Evolutionary conservation across 2,888 invertebrate genomes (phyloP).

Genomic region (Tachina fera): DNA sequence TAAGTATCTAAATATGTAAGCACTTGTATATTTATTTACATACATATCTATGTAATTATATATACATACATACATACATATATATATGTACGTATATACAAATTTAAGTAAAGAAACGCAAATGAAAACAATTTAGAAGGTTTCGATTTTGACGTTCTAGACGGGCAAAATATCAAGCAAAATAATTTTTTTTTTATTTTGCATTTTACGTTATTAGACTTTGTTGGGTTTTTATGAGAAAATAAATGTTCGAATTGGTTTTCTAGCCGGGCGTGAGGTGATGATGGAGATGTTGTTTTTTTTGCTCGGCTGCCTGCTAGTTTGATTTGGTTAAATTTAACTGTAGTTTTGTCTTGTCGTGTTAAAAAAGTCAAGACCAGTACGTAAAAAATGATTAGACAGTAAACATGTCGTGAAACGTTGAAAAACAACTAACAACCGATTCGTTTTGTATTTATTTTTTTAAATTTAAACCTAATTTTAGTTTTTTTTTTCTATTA

Average conservation of each 20-base stretch:
- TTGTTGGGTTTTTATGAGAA: slow-evolving; percentile 54
- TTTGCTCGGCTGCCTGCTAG: slow-evolving; percentile 23
- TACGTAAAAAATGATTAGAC: slow-evolving; percentile 82
- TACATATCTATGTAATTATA: neutral
- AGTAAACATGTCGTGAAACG: slow-evolving; percentile 79
- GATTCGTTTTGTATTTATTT: slow-evolving; percentile 35
- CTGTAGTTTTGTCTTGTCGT: slow-evolving; percentile 64
- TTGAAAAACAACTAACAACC: slow-evolving; percentile 25
- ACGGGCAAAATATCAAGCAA: slow-evolving; percentile 46
- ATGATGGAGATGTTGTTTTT: slow-evolving; percentile 10
- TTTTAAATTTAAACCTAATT: slow-evolving; percentile 25
- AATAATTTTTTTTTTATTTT: slow-evolving; percentile 47
- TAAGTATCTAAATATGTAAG: neutral
- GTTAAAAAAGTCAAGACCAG: slow-evolving; percentile 73
- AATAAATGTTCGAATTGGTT: slow-evolving; percentile 58
- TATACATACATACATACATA: neutral
- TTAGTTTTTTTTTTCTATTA: slow-evolving; percentile 45
- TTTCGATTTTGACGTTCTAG: slow-evolving; percentile 45
- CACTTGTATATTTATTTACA: neutral
- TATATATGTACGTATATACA: neutral
- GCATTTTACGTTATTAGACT: slow-evolving; percentile 46
- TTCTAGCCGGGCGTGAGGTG: slow-evolving; percentile 38
- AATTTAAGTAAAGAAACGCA: slow-evolving; percentile 31
- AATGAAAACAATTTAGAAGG: slow-evolving; percentile 41
- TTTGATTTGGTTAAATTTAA: slow-evolving; percentile 52